phyloP scores from a whole-genome alignment of 2,797 vertebrate species.

The Hoplostethus mediterraneus region DNA sequence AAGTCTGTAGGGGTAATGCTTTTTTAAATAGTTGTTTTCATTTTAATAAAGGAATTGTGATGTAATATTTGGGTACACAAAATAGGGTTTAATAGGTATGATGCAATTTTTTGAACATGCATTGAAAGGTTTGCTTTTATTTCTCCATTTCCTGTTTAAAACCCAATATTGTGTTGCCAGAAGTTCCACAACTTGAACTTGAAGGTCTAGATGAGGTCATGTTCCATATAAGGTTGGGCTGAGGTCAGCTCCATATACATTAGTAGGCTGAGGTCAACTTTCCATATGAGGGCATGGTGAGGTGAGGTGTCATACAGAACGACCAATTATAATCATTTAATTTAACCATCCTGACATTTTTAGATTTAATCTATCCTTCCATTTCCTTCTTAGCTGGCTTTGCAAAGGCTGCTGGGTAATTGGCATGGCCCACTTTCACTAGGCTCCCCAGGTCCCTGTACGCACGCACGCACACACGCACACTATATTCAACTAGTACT shows the following conservation, averaged over 20 bases:
- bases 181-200: too few species aligned
- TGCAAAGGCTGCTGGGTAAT: slow-evolving; percentile 52
- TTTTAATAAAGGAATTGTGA: too few species aligned
- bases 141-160: too few species aligned
- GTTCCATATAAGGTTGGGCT: neutral
- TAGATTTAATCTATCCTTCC: slow-evolving; percentile 21
- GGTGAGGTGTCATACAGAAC: neutral
- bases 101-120: too few species aligned
- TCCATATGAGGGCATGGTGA: neutral
- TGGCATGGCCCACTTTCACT: slow-evolving; percentile 67
- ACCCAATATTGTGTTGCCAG: too few species aligned
- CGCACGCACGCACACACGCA: neutral
- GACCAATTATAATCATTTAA: slow-evolving; percentile 4
- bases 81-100: too few species aligned
- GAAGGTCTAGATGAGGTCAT: too few species aligned
- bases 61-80: too few species aligned
- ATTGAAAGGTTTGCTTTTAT: too few species aligned
- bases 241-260: neutral
- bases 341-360: slow-evolving; percentile 17
- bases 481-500: slow-evolving; percentile 11
- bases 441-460: slow-evolving; percentile 23
- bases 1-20: too few species aligned
- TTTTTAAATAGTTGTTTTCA: too few species aligned
- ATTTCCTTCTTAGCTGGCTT: slow-evolving; percentile 46
- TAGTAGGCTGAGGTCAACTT: neutral